These are phyloP conservation scores for Ophthalmotilapia sp. DNA, from an alignment of 2,113 vertebrate genomes.

Conservation along the genomic window DNA sequence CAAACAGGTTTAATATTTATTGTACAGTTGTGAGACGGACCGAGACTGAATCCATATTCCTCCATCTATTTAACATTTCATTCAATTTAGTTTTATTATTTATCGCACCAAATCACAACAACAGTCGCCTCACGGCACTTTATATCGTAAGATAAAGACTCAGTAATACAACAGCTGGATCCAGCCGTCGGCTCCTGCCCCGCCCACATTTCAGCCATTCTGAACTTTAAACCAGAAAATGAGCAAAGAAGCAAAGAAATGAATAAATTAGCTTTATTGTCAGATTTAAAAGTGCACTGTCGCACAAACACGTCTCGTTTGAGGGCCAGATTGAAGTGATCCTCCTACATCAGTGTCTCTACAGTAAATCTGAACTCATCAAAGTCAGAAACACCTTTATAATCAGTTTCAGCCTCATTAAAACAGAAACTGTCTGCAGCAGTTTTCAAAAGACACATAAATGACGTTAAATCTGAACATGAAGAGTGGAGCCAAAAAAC, in stretches of 20 bases:
- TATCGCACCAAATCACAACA: neutral
- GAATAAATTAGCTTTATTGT: neutral
- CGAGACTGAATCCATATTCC: neutral
- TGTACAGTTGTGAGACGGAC: rapidly evolving
- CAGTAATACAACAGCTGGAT: neutral
- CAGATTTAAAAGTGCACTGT: neutral
- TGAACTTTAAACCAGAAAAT: neutral
- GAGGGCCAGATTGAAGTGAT: neutral
- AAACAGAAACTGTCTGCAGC: neutral
- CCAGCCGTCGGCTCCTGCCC: rapidly evolving
- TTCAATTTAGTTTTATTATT: neutral
- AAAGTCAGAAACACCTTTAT: neutral
- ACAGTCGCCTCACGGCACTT: rapidly evolving
- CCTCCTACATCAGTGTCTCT: neutral
- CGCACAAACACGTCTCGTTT: neutral
- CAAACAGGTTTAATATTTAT: neutral
- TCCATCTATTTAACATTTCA: neutral
- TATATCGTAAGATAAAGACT: neutral
- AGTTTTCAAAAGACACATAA: neutral
- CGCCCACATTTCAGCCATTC: neutral
- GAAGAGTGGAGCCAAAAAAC: neutral
- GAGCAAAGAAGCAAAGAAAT: neutral
- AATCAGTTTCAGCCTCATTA: neutral
- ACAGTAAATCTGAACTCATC: neutral
- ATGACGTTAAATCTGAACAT: neutral